These are phyloP conservation scores for Charina bottae DNA, from an alignment of 2,113 vertebrate genomes.

Conservation along the genomic window DNA sequence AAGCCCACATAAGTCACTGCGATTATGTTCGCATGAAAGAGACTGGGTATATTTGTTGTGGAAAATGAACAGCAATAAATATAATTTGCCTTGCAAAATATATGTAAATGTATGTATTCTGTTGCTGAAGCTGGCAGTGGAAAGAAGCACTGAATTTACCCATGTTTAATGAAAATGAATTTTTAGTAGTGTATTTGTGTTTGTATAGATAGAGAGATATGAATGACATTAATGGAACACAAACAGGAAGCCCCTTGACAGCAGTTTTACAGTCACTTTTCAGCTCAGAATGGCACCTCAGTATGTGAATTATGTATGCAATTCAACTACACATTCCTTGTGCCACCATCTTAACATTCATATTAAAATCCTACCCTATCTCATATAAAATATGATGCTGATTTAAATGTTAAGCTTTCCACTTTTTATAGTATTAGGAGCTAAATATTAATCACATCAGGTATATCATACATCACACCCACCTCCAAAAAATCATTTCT, in stretches of 20 bases:
- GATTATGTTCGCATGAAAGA: not conserved
- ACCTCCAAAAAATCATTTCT: not conserved
- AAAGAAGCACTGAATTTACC: not conserved
- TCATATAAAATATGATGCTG: slow-evolving; percentile 6
- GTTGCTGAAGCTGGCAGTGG: not conserved
- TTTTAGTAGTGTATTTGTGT: not conserved
- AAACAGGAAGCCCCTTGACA: not conserved
- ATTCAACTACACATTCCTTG: slow-evolving; percentile 18
- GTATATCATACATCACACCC: not conserved
- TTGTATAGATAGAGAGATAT: not conserved
- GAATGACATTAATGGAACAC: not conserved
- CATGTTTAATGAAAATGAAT: not conserved
- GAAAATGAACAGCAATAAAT: not conserved
- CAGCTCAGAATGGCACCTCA: slow-evolving; percentile 11
- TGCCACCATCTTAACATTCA: not conserved
- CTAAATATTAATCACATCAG: slow-evolving; percentile 38
- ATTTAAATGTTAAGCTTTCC: not conserved
- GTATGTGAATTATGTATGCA: slow-evolving; percentile 19
- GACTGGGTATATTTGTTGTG: not conserved
- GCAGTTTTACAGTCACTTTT: not conserved
- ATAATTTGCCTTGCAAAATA: slow-evolving; percentile 20
- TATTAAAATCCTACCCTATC: not conserved
- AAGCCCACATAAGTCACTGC: not conserved
- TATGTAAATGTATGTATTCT: not conserved
- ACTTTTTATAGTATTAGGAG: slow-evolving; percentile 19